Conservation (phyloP, 2,888 invertebrate genomes). For the Marronus borbonicus region DNA sequence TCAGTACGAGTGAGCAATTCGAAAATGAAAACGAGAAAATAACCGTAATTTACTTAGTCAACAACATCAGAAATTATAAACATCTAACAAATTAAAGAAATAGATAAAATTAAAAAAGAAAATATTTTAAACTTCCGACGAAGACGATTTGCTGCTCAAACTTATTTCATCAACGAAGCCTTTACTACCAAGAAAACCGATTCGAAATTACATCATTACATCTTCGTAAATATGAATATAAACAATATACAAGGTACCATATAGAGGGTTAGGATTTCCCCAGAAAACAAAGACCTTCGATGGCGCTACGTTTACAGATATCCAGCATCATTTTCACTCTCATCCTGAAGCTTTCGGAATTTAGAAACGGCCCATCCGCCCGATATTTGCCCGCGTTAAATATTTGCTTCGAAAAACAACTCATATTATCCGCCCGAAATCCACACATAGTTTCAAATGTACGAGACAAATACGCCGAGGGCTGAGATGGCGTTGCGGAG, state of each 20-base stretch:
- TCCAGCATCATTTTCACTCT: background rate
- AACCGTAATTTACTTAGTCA: no score
- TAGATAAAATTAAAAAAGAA: background rate
- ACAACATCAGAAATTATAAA: no score
- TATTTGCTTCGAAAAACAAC: conserved; percentile 42
- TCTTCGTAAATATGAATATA: background rate
- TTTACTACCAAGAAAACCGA: background rate
- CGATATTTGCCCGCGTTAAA: conserved; percentile 26
- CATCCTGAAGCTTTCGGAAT: background rate
- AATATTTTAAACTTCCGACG: background rate
- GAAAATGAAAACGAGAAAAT: no score
- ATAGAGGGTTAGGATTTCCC: background rate
- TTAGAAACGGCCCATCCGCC: conserved; percentile 12
- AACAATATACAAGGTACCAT: background rate
- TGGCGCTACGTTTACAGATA: background rate
- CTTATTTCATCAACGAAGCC: background rate
- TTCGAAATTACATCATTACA: background rate
- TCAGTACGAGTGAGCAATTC: no score
- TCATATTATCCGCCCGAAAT: conserved; percentile 12
- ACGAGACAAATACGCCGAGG: background rate
- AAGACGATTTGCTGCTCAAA: background rate
- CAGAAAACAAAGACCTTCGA: background rate
- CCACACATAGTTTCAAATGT: conserved; percentile 2
- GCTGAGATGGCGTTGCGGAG: background rate
- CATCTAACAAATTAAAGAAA: no score